phyloP scores from a whole-genome alignment of 92 coral and sea anemone genomes.

The Bergia sp. region DNA sequence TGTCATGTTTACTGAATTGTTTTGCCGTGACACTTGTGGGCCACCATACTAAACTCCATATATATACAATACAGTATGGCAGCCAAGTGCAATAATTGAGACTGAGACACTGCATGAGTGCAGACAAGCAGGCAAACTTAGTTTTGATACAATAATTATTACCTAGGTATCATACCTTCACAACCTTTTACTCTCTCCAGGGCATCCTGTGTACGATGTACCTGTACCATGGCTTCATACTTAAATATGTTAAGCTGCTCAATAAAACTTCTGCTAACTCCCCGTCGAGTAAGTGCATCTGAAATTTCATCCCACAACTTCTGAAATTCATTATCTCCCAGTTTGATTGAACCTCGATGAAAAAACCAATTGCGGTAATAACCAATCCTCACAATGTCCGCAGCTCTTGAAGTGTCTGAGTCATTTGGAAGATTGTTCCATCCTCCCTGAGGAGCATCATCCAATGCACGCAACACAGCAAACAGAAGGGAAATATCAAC shows the following conservation, averaged over 20 bases:
- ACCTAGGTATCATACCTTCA: too few relatives aligned
- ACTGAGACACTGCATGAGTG: too few relatives aligned
- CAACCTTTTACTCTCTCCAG: too few relatives aligned
- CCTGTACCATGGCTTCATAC: not conserved
- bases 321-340: not conserved
- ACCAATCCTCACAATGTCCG: not conserved
- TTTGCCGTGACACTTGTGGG: too few relatives aligned
- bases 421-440: not conserved
- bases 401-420: not conserved
- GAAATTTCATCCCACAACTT: not conserved
- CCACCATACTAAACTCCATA: too few relatives aligned
- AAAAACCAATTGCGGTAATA: not conserved
- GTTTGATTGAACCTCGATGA: not conserved
- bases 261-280: not conserved
- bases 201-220: too few relatives aligned
- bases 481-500: not conserved
- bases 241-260: not conserved
- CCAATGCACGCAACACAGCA: not conserved
- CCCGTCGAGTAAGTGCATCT: not conserved
- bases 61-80: too few relatives aligned
- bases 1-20: too few relatives aligned
- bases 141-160: too few relatives aligned
- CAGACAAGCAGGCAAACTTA: too few relatives aligned
- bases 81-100: too few relatives aligned
- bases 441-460: not conserved